Base-by-base conservation (phyloP, 2,113 vertebrate species). In the Neogale vison region DNA sequence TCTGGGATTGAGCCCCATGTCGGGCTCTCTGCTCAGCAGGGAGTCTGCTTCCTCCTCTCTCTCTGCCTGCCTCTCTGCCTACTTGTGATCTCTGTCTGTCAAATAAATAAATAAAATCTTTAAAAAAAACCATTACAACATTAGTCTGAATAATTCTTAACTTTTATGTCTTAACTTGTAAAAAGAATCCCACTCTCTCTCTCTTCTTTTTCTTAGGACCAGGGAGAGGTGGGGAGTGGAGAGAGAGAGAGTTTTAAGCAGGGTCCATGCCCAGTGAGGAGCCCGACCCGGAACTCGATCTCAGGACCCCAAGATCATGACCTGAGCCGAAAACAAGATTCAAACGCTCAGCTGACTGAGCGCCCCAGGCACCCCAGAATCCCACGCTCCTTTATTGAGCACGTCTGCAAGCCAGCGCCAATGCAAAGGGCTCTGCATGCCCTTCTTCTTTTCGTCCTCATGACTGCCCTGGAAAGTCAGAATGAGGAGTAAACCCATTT, bases 101-200 rank as follows among this genome's bases (percentile, higher is more conserved):
- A 52, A 52, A 52, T 17, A 15, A 52, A 52, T 52, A 52, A 52
- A 52, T 52, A 52, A 52, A 52, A 52, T 52, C 50, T 52, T 52
- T 3, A 13, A 17, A 17, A 17, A 52, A 52, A 52, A 15, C 1
- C 47, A 50, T 52, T 52, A 47, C 20, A 45, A 65, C 63, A 26
- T 29, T 26, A 29, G 42, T 17, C 7, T 0, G 36, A 87, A 7
- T 4, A 57, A 91, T 4, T 4, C 29, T 29, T 21, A 5, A 59
- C n/a, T 6, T 61, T 26, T 1, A 13, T 1, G 9, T 20, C 47
- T n/a, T 7, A 21, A 24, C 47, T 57, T 26, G 0, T 20, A 4
- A 7, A 9, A 63, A 34, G 57, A 61, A 52, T 9, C 23, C 39
- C 71, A 74, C 63, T 24, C 3, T 36, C 45, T 42, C 26, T 61